Percentiles rank a stretch among this genome's conserved stretches.
Evolutionary conservation across 2,888 invertebrate genomes (phyloP).

Genomic region (Trilocha varians): DNA sequence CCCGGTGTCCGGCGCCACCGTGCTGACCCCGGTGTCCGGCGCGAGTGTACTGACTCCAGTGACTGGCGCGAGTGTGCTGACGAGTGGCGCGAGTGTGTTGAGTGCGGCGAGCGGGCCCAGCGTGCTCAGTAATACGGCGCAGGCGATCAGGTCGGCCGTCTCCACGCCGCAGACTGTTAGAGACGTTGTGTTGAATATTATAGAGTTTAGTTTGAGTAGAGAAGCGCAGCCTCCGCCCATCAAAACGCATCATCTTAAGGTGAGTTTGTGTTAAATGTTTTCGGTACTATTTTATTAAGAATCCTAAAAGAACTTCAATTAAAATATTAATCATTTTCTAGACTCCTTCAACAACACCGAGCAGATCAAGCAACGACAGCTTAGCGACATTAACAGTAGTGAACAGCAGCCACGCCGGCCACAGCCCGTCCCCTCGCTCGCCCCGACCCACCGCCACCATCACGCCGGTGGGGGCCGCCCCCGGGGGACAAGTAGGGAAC

Average conservation of each 20-base stretch:
- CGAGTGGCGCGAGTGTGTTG: constrained; percentile 61
- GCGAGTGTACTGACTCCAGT: constrained; percentile 22
- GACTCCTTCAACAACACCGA: constrained; percentile 14
- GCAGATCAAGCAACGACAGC: neutral
- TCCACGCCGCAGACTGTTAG: constrained; percentile 81
- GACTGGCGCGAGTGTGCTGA: constrained; percentile 14
- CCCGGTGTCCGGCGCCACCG: constrained; percentile 42
- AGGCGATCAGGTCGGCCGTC: constrained; percentile 38
- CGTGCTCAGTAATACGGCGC: constrained; percentile 21
- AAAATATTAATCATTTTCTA: too few species aligned
- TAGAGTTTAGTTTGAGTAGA: constrained; percentile 84
- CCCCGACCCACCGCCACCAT: constrained; percentile 70
- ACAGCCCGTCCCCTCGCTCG: constrained; percentile 17
- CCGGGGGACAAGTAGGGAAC: too few species aligned
- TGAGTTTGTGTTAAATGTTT: constrained; percentile 9
- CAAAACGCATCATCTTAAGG: constrained; percentile 41
- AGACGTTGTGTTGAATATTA: constrained; percentile 87
- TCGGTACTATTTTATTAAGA: neutral
- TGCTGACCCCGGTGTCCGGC: constrained; percentile 18
- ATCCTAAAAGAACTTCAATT: too few species aligned
- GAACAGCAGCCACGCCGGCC: constrained; percentile 46
- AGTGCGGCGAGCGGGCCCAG: constrained; percentile 22
- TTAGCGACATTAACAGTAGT: constrained; percentile 82
- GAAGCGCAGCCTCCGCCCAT: constrained; percentile 61
- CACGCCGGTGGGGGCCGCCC: constrained; percentile 42